A percentile compares a stretch with the other conserved stretches of the same genome.
These are phyloP conservation scores for Paramacrobiotus metropolitanus DNA, from an alignment of 1,140 invertebrate species.

Conservation along the genomic window DNA sequence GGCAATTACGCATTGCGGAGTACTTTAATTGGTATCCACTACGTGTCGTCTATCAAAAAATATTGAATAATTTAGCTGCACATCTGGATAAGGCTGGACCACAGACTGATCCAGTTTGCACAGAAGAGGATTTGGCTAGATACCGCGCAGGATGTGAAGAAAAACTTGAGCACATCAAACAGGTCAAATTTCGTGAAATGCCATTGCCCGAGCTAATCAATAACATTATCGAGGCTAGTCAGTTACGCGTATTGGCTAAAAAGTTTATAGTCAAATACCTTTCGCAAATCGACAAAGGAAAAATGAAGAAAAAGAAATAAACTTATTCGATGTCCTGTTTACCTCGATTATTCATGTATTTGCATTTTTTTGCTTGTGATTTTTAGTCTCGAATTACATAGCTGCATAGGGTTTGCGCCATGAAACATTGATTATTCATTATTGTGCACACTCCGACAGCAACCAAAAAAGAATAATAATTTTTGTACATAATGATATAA, in stretches of 20 bases:
- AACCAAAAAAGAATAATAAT: too few species aligned
- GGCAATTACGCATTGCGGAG: not conserved
- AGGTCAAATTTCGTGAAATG: not conserved
- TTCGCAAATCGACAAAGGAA: too few species aligned
- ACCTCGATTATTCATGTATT: too few species aligned
- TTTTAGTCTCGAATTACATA: too few species aligned
- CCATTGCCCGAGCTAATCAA: not conserved
- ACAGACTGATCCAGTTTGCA: not conserved
- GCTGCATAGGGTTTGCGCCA: too few species aligned
- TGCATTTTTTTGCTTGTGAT: too few species aligned
- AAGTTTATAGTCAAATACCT: too few species aligned
- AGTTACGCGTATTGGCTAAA: not conserved
- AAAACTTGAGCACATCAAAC: not conserved
- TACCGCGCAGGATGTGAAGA: not conserved
- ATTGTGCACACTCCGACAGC: too few species aligned
- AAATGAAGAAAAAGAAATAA: too few species aligned
- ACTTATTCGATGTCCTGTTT: too few species aligned
- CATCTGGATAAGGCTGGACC: not conserved
- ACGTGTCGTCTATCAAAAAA: not conserved
- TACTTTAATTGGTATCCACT: not conserved
- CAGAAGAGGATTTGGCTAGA: not conserved
- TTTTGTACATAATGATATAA: too few species aligned
- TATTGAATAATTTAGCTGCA: not conserved
- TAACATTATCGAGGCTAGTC: not conserved
- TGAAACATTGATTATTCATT: too few species aligned